phyloP scores from a whole-genome alignment of 2,113 vertebrate genomes.

The Crotalus tigris region DNA sequence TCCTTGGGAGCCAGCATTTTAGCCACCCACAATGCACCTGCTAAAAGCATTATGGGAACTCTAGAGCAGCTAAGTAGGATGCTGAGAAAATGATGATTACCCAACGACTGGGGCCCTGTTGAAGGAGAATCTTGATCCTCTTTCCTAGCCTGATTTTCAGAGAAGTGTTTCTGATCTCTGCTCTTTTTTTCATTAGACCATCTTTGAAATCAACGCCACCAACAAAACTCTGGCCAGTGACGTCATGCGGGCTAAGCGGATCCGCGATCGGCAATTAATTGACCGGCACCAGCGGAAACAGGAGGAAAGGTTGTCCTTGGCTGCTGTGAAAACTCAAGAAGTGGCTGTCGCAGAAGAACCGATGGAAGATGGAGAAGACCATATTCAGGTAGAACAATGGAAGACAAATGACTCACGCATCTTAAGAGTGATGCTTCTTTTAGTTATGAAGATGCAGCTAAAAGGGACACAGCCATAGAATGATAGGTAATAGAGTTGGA shows the following conservation, averaged over 20 bases:
- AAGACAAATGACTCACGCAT: no score
- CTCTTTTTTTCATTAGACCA: conserved; percentile 71
- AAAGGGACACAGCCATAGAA: not conserved
- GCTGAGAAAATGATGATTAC: no score
- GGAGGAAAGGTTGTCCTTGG: conserved; percentile 54
- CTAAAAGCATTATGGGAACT: no score
- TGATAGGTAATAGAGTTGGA: no score
- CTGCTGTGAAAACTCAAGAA: conserved; percentile 36
- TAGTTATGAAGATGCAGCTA: not conserved
- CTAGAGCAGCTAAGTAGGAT: no score
- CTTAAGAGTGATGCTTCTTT: not conserved
- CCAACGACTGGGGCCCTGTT: no score
- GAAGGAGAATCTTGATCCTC: no score
- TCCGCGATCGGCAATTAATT: conserved; percentile 72
- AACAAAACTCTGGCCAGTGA: conserved; percentile 79
- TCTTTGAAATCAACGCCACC: conserved; percentile 94
- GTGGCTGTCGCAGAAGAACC: rapidly evolving
- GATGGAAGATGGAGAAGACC: not conserved
- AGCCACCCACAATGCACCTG: no score
- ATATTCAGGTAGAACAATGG: conserved; percentile 10
- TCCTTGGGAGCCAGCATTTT: no score
- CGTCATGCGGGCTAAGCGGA: conserved; percentile 87
- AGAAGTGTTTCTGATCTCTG: rapidly evolving
- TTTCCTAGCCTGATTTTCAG: not conserved
- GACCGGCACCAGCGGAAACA: conserved; percentile 75